Conservation (phyloP, 2,888 invertebrate species). For the Dynastes grantii region DNA sequence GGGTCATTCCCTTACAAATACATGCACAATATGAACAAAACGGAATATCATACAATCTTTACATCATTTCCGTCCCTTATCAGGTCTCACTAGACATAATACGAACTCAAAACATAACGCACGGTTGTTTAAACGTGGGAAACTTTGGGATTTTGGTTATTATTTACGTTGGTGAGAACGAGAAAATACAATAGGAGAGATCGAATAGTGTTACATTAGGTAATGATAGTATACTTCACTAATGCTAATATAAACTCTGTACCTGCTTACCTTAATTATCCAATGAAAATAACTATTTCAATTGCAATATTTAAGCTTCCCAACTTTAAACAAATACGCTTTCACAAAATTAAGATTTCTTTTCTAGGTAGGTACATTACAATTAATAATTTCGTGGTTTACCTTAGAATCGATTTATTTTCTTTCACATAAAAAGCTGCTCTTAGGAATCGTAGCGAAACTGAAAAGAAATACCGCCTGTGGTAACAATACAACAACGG, state of each 20-base stretch:
- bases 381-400: conserved; percentile 16
- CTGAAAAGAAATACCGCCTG: not conserved
- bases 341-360: conserved; percentile 13
- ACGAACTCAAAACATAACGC: conserved; percentile 25
- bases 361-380: not conserved
- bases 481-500: conserved; percentile 41
- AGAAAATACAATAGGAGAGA: not conserved
- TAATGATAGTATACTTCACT: conserved; percentile 3
- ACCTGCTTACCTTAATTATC: conserved; percentile 2
- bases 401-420: conserved; percentile 12
- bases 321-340: conserved; percentile 9
- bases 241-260: not conserved
- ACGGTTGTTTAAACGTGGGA: conserved; percentile 32
- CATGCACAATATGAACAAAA: conserved; percentile 66
- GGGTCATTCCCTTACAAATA: conserved; percentile 67
- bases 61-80: conserved; percentile 42
- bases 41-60: conserved; percentile 53
- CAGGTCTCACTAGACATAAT: conserved; percentile 14
- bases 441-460: too few species aligned
- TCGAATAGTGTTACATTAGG: not conserved
- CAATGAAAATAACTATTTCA: not conserved
- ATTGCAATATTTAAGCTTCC: not conserved
- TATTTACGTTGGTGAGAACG: conserved; percentile 1
- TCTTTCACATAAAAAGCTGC: too few species aligned
- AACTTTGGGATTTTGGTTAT: conserved; percentile 4